These are phyloP conservation scores for Cerastoderma edule DNA, from an alignment of 2,888 invertebrate species.

Conservation along the genomic window DNA sequence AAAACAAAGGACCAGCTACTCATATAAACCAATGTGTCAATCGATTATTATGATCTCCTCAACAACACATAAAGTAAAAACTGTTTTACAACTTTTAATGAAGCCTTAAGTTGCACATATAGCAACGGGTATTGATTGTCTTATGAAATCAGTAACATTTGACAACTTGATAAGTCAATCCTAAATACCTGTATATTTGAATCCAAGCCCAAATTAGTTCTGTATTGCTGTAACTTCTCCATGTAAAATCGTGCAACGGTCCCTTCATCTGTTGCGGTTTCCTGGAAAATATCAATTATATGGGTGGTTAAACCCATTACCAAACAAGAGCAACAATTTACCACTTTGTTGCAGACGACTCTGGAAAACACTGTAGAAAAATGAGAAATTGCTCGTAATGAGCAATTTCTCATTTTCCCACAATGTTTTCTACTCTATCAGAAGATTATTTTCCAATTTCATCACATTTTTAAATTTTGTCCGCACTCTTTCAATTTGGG, in stretches of 20 bases:
- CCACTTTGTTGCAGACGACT: background rate
- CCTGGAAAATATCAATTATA: constrained; percentile 12
- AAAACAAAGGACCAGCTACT: too few species aligned
- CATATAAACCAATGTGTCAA: too few species aligned
- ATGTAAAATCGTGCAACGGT: constrained; percentile 74
- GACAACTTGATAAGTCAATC: background rate
- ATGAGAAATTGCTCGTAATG: background rate
- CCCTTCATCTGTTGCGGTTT: constrained; percentile 2
- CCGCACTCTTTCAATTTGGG: too few species aligned
- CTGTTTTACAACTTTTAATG: background rate
- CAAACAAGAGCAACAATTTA: background rate
- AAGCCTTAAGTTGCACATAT: background rate
- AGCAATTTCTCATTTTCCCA: background rate
- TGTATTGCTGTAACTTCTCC: constrained; percentile 80
- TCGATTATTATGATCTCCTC: background rate
- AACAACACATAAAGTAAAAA: background rate
- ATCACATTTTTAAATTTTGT: too few species aligned
- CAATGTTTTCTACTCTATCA: background rate
- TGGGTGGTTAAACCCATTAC: background rate
- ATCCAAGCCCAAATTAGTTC: constrained; percentile 82
- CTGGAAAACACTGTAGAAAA: background rate
- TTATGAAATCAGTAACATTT: too few species aligned
- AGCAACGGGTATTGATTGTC: too few species aligned
- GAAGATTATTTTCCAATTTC: too few species aligned
- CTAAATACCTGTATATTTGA: constrained; percentile 37